Base-by-base conservation (phyloP, 2,797 vertebrate species). In the Neosilurus hyrtlii region DNA sequence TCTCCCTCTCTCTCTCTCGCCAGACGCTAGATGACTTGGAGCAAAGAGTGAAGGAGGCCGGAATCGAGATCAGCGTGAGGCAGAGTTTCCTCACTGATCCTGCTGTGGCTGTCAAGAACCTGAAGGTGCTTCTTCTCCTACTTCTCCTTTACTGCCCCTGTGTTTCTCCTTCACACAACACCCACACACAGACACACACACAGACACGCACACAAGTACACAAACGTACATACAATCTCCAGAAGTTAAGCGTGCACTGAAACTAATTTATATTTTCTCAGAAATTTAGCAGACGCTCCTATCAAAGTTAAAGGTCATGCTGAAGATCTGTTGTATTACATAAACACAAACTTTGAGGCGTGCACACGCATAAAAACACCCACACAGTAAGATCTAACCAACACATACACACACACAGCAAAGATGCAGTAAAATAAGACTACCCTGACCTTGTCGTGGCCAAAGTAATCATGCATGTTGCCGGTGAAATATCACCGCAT, bases 51-150 rank as follows among this genome's bases (percentile, higher is more conserved):
- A 97, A 96, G 89, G 97, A 98, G 88, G 97, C 97, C 2, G 96
- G 95, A 24, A 96, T 98, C 9, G 97, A 98, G 92, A 98, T 98
- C 91, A 98, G 96, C 30, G 97, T 98, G 88, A 94, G 97, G 26
- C 97, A 98, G 91, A 98, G 97, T 86, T 98, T 98, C 92, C 97
- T 98, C 90, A 97, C 96, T 0, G 97, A 98, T 89, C 97, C 97
- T 51, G 94, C 96, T 3, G 96, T 97, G 2, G 96, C 97, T 1
- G 97, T 98, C 83, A 96, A 97, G 88, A 98, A 97, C 92, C 96
- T 98, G 80, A 98, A 98, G 97, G 97, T 98, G 89, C 90, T 89
- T 93, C 92, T n/a, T n/a, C n/a, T n/a, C 91, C 92, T 43, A 68
- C 63, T 80, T 56, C 51, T 72, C 35, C n/a, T n/a, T n/a, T n/a